Evolutionary conservation across 2,888 invertebrate species (phyloP).

Genomic region (Erebia palarica): DNA sequence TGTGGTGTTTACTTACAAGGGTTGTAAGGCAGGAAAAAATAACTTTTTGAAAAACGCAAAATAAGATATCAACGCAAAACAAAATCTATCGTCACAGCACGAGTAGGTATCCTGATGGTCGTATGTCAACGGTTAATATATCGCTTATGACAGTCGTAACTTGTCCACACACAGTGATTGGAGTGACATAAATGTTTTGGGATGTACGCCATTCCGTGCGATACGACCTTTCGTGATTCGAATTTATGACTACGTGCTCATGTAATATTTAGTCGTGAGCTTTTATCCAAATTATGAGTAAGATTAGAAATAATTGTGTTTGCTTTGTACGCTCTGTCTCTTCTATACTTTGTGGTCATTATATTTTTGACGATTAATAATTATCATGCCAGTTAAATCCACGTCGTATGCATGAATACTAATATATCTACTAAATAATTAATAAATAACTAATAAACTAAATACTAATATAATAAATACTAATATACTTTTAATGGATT

Average conservation of each 20-base stretch:
- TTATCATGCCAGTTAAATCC: no score
- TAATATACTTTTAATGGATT: no score
- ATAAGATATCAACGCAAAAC: background rate
- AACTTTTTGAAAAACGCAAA: background rate
- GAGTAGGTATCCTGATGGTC: slow-evolving; percentile 11
- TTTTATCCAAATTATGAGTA: slow-evolving; percentile 14
- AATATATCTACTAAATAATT: no score
- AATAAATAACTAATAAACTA: no score
- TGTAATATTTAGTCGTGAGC: slow-evolving; percentile 15
- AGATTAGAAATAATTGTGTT: background rate
- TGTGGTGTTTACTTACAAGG: no score
- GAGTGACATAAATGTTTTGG: slow-evolving; percentile 28
- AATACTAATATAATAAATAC: no score
- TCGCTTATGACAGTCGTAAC: slow-evolving; percentile 35
- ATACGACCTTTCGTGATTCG: slow-evolving; percentile 14
- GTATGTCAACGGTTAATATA: slow-evolving; percentile 22
- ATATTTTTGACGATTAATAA: no score
- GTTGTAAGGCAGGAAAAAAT: background rate
- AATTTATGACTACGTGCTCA: slow-evolving; percentile 2
- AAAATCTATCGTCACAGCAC: slow-evolving; percentile 25
- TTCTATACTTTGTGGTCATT: no score
- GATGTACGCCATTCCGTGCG: slow-evolving; percentile 4
- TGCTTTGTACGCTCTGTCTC: background rate
- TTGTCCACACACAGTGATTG: slow-evolving; percentile 29
- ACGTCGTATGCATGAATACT: no score